Evolutionary conservation across 2,797 vertebrate genomes (phyloP), one percentile per base, ranked within the genome.

Genomic region (Sciurus carolinensis): DNA sequence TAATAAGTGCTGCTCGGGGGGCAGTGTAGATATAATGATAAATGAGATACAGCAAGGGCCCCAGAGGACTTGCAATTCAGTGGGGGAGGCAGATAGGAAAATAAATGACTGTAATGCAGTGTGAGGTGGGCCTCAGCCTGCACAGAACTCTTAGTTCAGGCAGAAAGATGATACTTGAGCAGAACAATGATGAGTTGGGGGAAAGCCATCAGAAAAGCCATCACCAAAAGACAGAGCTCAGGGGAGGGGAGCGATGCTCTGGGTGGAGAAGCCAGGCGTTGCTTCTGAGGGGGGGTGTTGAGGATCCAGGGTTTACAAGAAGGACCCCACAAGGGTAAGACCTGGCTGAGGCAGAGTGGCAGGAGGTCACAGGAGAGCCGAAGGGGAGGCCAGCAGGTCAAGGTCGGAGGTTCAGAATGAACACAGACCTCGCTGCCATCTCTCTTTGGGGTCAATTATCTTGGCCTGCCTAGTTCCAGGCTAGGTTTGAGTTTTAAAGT

Each of bases 61-160:
- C 87, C 95, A 5, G 5, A 97, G 89, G 86, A 93, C 91, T 91
- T 50, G 17, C 75, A 81, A 52, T 66, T 79, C 80, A 89, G 36
- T 13, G 30, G 80, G 69, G 67, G 62, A 86, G 80, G 71, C 36
- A 71, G 93, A 84, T 30, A 91, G 91, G 62, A 95, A 94, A 97
- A 39, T 54, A 86, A 80, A 64, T 52, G 42, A 64, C 20, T 36
- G 18, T 44, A 67, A 30, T 52, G 79, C 72, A 52, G 22, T 85
- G 59, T 30, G 62, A 52, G 54, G 54, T 57, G 54, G 54, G 20
- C 54, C 47, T 72, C 4, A 7, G 39, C 71, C 71, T 59, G n/a
- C 30, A 81, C 30, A 62, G 75, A 20, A 42, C 50, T 66, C 95
- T 90, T 42, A 0, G 26, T n/a, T 18, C 0, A 15, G 67, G 39